Evolutionary conservation across 2,797 vertebrate genomes (phyloP).

Genomic region (Centroberyx gerrardi): DNA sequence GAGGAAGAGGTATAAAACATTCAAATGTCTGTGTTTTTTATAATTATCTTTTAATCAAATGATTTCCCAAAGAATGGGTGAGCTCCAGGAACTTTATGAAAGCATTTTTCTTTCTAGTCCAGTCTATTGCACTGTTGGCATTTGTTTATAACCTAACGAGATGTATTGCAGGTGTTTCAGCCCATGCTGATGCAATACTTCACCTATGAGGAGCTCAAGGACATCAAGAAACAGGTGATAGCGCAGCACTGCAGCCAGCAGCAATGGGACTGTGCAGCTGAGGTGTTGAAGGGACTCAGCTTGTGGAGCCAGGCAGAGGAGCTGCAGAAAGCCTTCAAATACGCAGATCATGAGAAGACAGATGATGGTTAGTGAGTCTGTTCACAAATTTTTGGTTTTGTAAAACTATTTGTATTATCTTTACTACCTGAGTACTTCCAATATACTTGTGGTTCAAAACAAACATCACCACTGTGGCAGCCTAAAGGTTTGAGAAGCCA

Average conservation of each 20-base stretch:
- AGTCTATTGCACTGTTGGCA: background rate
- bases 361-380: conserved; percentile 87
- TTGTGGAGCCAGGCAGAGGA: conserved; percentile 95
- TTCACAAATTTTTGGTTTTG: background rate
- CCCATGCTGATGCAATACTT: conserved; percentile 99
- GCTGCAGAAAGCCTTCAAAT: conserved; percentile 95
- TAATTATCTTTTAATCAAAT: background rate
- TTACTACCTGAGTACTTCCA: background rate
- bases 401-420: too few species aligned
- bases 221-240: conserved; percentile 98
- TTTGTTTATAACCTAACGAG: conserved; percentile 43
- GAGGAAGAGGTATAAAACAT: conserved; percentile 93
- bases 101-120: background rate
- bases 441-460: background rate
- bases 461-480: background rate
- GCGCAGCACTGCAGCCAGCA: conserved; percentile 95
- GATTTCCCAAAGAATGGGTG: too few species aligned
- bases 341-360: conserved; percentile 94
- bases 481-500: background rate
- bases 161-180: conserved; percentile 93
- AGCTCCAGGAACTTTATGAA: background rate
- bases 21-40: conserved; percentile 5
- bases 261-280: conserved; percentile 84
- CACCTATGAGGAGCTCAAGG: conserved; percentile 97
- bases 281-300: conserved; percentile 91